Base-by-base conservation (phyloP, 2,888 invertebrate genomes). In the Pristionchus mayeri region DNA sequence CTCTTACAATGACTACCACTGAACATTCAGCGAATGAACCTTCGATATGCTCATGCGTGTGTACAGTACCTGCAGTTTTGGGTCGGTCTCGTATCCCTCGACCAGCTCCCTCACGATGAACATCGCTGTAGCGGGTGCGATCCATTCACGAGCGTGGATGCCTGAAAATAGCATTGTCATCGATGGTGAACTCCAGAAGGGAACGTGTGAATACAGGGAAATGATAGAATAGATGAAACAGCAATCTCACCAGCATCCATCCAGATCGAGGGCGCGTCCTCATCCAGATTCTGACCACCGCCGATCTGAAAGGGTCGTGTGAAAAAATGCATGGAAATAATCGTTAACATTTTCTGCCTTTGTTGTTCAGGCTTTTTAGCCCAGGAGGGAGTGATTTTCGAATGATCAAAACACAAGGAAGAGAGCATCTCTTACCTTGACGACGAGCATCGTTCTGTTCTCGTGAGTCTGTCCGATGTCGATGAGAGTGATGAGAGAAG, bases 391-490 rank as follows among this genome's bases (percentile, higher is more conserved):
- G 44, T 44, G 13, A 44, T 44, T 44, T 44, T 21, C 40, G 48
- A 37, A 76, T 34, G 37, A 11, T 76, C 21, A 44, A 30, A 7
- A 44, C 44, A 9, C 44, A 44, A 44, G 44, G 34, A 2, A 44
- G 37, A 9, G 40, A 27, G n/a, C n/a, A n/a, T n/a, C n/a, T n/a
- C 80, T 24, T n/a, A 90, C 88, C 87, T 91, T 90, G 82, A 90
- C 87, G 11, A 91, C 89, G 13, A 88, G 85, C 48, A 91, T 87
- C 1, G 90, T 90, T 9, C 90, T 84, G 80, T 91, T 91, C 86
- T 92, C 92, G 84, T 92, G 90, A 54, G 91, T 88, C 85, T 89
- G 87, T 48, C 92, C 92, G 85, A 92, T 92, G 78, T 92, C 92
- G 57, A 90, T 89, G 30, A 93, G 84, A 13, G 90, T 90, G 18